Percentiles rank a stretch among this genome's conserved stretches.
These are phyloP conservation scores for Pachypeltis micranthus DNA, from an alignment of 1,140 invertebrate genomes.

Conservation along the genomic window DNA sequence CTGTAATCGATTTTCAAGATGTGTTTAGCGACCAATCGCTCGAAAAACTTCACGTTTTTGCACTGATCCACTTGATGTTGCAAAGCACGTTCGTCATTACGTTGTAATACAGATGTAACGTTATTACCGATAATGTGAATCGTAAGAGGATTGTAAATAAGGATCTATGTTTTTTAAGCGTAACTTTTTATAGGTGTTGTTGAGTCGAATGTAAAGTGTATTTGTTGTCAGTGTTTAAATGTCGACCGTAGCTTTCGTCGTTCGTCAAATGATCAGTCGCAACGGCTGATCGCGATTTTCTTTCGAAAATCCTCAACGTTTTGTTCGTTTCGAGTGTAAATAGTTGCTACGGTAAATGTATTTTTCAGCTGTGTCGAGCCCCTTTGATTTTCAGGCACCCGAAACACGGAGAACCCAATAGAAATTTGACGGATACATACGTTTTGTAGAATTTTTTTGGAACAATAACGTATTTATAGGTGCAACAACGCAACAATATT, in stretches of 20 bases:
- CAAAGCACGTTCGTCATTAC: too few relatives aligned
- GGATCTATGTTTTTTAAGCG: slow-evolving; percentile 1
- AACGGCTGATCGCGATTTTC: not conserved
- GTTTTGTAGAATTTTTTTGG: not conserved
- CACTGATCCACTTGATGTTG: too few relatives aligned
- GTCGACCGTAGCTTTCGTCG: not conserved
- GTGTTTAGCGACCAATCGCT: too few relatives aligned
- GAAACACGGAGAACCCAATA: slow-evolving; percentile 1
- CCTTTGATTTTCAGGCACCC: not conserved
- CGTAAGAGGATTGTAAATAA: slow-evolving; percentile 3
- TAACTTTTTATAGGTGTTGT: not conserved
- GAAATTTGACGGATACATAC: not conserved
- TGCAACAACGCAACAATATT: not conserved
- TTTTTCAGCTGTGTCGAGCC: not conserved
- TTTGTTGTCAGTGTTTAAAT: not conserved
- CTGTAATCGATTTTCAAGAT: too few relatives aligned
- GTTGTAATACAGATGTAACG: too few relatives aligned
- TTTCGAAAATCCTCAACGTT: not conserved
- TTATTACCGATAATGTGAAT: too few relatives aligned
- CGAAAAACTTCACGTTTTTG: too few relatives aligned
- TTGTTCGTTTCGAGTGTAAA: not conserved
- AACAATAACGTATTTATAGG: not conserved
- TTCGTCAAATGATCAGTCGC: not conserved
- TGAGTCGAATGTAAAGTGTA: not conserved
- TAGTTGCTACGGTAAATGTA: not conserved